Base-by-base conservation (phyloP, 2,888 invertebrate genomes). In the Biston stratarius region DNA sequence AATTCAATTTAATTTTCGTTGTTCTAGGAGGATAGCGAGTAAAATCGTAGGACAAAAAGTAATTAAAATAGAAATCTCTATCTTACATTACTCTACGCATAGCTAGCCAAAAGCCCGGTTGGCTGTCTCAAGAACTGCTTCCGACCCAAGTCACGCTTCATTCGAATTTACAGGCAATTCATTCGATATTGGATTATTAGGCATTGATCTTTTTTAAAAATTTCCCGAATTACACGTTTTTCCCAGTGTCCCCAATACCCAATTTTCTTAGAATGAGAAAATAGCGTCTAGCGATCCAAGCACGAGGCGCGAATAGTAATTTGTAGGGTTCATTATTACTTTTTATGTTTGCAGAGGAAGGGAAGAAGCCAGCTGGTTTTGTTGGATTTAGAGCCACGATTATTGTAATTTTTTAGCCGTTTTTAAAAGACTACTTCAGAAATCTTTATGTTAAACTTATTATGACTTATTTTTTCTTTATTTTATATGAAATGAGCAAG, bases 181-280 rank as follows among this genome's bases (percentile, higher is more conserved):
- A 92, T 91, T 89, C 87, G 87, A 89, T 89, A 91, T 92, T 88
- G 89, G 92, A 92, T 92, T 92, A 92, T 92, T 91, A 91, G 88
- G 90, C 87, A 91, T 90, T 90, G 93, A 92, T 92, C 91, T 90
- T 88, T 91, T 87, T 84, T 49, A 42, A 86, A 88, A 90, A 87
- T 83, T 85, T 83, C 77, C 74, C 78, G 78, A 78, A 77, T 74
- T 75, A 76, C 67, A 63, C 53, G 62, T 64, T 62, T 69, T 64
- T 55, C 70, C 51, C 77, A 78, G 77, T 83, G 86, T 85, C 84
- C 87, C 83, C 81, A 83, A 84, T 83, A 82, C 82, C 80, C 86
- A 85, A 86, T 86, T 86, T 86, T 83, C 76, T 77, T 76, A 74
- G 81, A 84, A 86, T 83, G 85, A 83, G 84, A 85, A 85, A 87